Evolutionary conservation across 92 coral and sea anemone species (phyloP), one percentile per base, ranked within the genome.

Genomic region (Plumapathes pennacea): DNA sequence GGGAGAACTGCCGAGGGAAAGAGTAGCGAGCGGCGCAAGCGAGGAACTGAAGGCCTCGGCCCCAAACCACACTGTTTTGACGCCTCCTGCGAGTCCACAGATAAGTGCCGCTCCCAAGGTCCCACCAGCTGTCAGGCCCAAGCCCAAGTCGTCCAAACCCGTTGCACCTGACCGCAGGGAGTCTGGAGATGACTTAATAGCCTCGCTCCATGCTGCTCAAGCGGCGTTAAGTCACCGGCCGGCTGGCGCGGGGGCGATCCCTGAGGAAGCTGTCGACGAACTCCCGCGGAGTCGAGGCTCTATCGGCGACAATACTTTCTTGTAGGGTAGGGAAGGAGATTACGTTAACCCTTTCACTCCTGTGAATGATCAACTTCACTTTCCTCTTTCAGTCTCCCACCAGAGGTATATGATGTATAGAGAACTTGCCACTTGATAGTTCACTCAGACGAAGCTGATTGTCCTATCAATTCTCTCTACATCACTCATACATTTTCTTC

Each of bases 61-160:
- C 1, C 68, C 40, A 12, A 24, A 76, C 1, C 34, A 45, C 21
- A 62, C 69, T 10, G 21, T n/a, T 31, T 50, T 75, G 3, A 81
- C 71, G 23, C 60, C 84, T 4, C 87, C 90, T 0, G 69, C 49
- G 17, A 83, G 84, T 32, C 86, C 86, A 1, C 80, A 66, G 49
- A 45, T 83, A 19, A 36, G 78, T 3, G 6, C 72, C 0, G 76
- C 59, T 7, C 76, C 73, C 22, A 76, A 64, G 44, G 62, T 85
- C 10, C 96, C 96, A 30, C 96, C 96, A 19, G 90, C 96, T 2
- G 90, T 83, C 42, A 76, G 57, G n/a, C 96, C 96, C n/a, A 88
- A 88, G 54, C 96, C 96, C 5, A 72, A 80, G 30, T 50, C 38
- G 29, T 31, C 59, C 12, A 56, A 67, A 19, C 85, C 90, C 0